Evolutionary conservation across 2,888 invertebrate genomes (phyloP), one percentile per base, ranked within the genome.

Genomic region (Ornithoptera priamus): DNA sequence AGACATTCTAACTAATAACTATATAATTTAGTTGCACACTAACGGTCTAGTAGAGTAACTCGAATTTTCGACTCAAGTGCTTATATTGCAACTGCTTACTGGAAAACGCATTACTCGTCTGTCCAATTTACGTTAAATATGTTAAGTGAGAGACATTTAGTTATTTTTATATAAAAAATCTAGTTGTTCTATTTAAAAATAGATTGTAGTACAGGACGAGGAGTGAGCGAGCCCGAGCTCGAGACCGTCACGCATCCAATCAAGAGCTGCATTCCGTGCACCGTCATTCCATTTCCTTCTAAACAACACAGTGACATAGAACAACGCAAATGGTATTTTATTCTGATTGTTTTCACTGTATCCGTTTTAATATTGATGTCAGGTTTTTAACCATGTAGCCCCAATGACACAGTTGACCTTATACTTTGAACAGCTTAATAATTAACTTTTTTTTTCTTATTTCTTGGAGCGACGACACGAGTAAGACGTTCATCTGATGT

Each of bases 271-370:
- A 70, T 70, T 70, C 70, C 70, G 62, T 24, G 39, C 59, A 30
- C 60, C 63, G 67, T 59, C 62, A 67, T 67, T 70, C 18, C 70
- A 60, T 70, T 67, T 70, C 63, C 70, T 56, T 58, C 70, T 70
- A 53, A 66, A 66, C 63, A 67, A 50, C 50, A 62, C 68, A 58
- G 53, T 68, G 63, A 30, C 68, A 63, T 58, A 58, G 50, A 68
- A 50, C 57, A 67, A 39, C 42, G 8, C 30, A 59, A 42, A 68
- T 46, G 22, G 17, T 42, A 46, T 63, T 58, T 66, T n/a, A 39
- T 39, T 62, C 39, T 70, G 62, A 70, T 66, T 62, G 63, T 63
- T 63, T 58, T 39, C 61, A 58, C 53, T 62, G 36, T 30, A 30
- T 62, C 46, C 24, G 36, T 59, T 70, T 53, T 63, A 63, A 67